A percentile compares a stretch with the other conserved stretches of the same genome.
Evolutionary conservation across 2,797 vertebrate genomes (phyloP).

Genomic region (Bovichtus variegatus): DNA sequence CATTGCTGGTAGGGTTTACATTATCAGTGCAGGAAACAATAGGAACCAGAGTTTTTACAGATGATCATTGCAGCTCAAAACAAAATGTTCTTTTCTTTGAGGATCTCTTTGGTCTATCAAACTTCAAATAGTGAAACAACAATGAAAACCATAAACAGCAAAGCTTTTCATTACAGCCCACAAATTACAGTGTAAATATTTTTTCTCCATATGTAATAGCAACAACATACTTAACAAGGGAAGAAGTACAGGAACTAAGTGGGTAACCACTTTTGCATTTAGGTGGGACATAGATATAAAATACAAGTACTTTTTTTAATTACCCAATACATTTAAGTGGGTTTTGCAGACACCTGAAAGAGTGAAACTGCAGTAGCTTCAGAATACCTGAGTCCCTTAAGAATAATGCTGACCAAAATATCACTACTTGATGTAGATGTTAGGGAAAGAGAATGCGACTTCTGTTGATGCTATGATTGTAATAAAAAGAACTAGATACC

Average conservation of each 20-base stretch:
- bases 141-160: not conserved
- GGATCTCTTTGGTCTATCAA: not conserved
- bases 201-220: not conserved
- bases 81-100: conserved; percentile 45
- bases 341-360: no score
- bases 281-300: no score
- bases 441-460: not conserved
- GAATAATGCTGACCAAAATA: no score
- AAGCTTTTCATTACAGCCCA: not conserved
- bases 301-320: no score
- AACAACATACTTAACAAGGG: no score
- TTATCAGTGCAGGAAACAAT: conserved; percentile 7
- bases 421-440: no score
- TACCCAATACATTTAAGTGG: no score
- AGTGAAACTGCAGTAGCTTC: no score
- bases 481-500: not conserved
- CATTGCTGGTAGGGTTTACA: not conserved
- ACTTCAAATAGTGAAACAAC: not conserved
- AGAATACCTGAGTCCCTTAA: no score
- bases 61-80: not conserved
- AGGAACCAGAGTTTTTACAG: conserved; percentile 7
- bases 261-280: no score
- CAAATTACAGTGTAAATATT: not conserved
- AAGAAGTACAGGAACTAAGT: no score
- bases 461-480: not conserved